Base-by-base conservation (phyloP, 1,140 invertebrate species). In the Whitmania pigra region DNA sequence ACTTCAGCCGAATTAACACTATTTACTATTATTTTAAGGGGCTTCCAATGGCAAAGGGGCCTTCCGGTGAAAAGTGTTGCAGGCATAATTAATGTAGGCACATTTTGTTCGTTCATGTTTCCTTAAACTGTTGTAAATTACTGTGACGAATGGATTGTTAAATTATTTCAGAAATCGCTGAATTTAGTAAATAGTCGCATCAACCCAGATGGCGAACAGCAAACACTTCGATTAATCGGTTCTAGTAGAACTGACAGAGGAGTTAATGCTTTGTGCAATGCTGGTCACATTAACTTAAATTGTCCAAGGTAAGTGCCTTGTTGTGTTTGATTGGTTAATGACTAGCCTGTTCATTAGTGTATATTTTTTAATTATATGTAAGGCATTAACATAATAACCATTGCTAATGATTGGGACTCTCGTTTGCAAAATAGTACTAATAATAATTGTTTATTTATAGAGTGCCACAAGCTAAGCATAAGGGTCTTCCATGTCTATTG, bases 261-360 rank as follows among this genome's bases (percentile, higher is more conserved):
- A 15, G 57, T 63, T 63, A 13, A 31, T 63, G 57, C 57, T 63
- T 18, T 63, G 57, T 63, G 57, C 57, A 63, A 63, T 31, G 57
- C 57, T 63, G 57, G 57, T 13, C 57, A 63, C 29, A 13, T 63
- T 15, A 20, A 63, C 18, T 25, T 63, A 6, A 25, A 63, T 2
- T 63, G 22, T 25, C 57, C 11, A 17, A 63, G 29, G 57, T 63
- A 63, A n/a, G 29, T 49, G 43, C 43, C 9, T 1, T 17, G 15
- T 49, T 13, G 15, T 17, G 11, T 49, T 49, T 17, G 15, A 1
- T 17, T 1, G 43, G 9, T 3, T 49, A 13, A 49, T 13, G 31
- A 2, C 31, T 3, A 36, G 31, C 31, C 6, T 36, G 31, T 36
- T 36, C 31, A 6, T 3, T 36, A 36, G 31, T 36, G 31, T 3